Evolutionary conservation across 2,888 invertebrate species (phyloP).

Genomic region (Hypomecis atomaria): DNA sequence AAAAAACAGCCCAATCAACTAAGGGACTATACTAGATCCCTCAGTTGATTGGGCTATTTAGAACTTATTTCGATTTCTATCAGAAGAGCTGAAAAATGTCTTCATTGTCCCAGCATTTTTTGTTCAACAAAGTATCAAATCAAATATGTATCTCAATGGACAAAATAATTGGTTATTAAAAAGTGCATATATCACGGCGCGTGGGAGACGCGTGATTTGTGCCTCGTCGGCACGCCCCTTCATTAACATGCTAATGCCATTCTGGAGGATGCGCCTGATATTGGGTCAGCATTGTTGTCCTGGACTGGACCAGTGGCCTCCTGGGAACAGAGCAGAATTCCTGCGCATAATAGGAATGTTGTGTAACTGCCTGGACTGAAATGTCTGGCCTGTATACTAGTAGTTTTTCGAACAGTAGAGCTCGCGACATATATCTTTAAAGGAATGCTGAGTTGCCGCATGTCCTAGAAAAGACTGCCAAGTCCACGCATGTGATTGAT

Average conservation of each 20-base stretch:
- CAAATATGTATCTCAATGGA: conserved; percentile 46
- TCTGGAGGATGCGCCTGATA: conserved; percentile 55
- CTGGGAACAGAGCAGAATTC: conserved; percentile 7
- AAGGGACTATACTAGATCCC: too few species aligned
- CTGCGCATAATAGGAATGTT: not conserved
- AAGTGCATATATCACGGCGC: conserved; percentile 75
- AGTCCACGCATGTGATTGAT: too few species aligned
- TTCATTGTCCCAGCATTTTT: conserved; percentile 11
- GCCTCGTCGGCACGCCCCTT: conserved; percentile 70
- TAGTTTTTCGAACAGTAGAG: too few species aligned
- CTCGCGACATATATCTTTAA: too few species aligned
- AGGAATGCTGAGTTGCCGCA: too few species aligned
- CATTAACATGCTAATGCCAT: conserved; percentile 81
- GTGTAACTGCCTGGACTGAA: not conserved
- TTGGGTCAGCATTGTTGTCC: conserved; percentile 49
- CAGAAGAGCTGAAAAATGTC: too few species aligned
- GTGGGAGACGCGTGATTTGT: conserved; percentile 68
- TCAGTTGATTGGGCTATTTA: too few species aligned
- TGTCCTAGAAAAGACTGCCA: too few species aligned
- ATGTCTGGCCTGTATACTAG: too few species aligned
- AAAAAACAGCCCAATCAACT: too few species aligned
- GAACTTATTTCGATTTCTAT: too few species aligned
- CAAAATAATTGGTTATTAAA: conserved; percentile 81
- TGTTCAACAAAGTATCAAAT: conserved; percentile 32
- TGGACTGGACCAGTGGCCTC: conserved; percentile 42